phyloP scores from a whole-genome alignment of 2,888 invertebrate species.

The Drosophila siamana region DNA sequence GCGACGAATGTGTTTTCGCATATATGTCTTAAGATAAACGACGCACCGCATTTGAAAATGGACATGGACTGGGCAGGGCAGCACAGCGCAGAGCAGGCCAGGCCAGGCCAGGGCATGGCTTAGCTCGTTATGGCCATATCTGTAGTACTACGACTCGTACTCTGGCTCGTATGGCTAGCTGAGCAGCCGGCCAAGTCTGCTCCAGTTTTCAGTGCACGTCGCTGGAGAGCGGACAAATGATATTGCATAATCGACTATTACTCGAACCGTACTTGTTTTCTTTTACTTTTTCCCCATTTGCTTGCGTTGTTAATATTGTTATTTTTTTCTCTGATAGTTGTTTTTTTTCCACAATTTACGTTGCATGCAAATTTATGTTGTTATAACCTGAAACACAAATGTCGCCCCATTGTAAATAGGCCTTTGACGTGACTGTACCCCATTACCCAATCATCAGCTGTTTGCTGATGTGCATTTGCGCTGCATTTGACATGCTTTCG shows the following conservation, averaged over 20 bases:
- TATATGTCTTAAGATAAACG: slow-evolving; percentile 45
- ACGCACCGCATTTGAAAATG: slow-evolving; percentile 37
- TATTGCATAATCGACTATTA: slow-evolving; percentile 75
- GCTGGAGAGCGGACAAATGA: slow-evolving; percentile 58
- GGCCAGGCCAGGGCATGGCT: slow-evolving; percentile 59
- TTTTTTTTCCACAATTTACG: slow-evolving; percentile 47
- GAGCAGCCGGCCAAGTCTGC: slow-evolving; percentile 25
- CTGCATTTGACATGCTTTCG: slow-evolving; percentile 56
- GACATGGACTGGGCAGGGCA: slow-evolving; percentile 38
- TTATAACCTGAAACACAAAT: slow-evolving; percentile 52
- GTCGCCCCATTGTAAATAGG: slow-evolving; percentile 28
- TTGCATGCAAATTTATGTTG: slow-evolving; percentile 66
- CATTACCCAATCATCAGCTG: slow-evolving; percentile 69
- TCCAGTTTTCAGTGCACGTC: slow-evolving; percentile 77
- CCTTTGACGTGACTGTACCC: slow-evolving; percentile 69
- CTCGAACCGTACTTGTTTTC: slow-evolving; percentile 69
- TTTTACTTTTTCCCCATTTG: slow-evolving; percentile 18
- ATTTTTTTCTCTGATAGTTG: slow-evolving; percentile 25
- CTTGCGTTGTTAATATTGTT: slow-evolving; percentile 26
- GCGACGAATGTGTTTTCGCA: slow-evolving; percentile 17
- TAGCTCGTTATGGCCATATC: slow-evolving; percentile 60
- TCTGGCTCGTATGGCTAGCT: slow-evolving; percentile 28
- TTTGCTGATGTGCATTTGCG: slow-evolving; percentile 31
- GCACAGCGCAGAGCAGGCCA: too few species aligned
- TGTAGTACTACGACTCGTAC: slow-evolving; percentile 14